Evolutionary conservation across 1,140 invertebrate species (phyloP).

Genomic region (Bombyx mori): ASM3026992v2 NC_085110.1:14988501-14989000

Average conservation of each 20-base stretch:
- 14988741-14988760: no score
- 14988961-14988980: constrained; percentile 70
- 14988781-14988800: no score
- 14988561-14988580: constrained; percentile 58
- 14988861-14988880: not conserved
- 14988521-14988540: constrained; percentile 70
- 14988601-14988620: constrained; percentile 69
- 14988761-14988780: no score
- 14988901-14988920: constrained; percentile 70
- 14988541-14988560: constrained; percentile 74
- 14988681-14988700: no score
- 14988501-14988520: constrained; percentile 69
- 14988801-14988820: no score
- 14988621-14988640: constrained; percentile 69
- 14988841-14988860: no score
- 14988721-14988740: no score
- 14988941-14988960: constrained; percentile 73
- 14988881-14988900: constrained; percentile 25
- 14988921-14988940: constrained; percentile 69
- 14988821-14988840: no score
- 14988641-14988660: constrained; percentile 50
- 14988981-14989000: constrained; percentile 71
- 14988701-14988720: not conserved
- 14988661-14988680: not conserved
- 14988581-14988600: constrained; percentile 45